A percentile compares a stretch with the other conserved stretches of the same genome.
These are phyloP conservation scores for Halotydeus destructor DNA, from an alignment of 1,140 invertebrate genomes.

Conservation along the genomic window DNA sequence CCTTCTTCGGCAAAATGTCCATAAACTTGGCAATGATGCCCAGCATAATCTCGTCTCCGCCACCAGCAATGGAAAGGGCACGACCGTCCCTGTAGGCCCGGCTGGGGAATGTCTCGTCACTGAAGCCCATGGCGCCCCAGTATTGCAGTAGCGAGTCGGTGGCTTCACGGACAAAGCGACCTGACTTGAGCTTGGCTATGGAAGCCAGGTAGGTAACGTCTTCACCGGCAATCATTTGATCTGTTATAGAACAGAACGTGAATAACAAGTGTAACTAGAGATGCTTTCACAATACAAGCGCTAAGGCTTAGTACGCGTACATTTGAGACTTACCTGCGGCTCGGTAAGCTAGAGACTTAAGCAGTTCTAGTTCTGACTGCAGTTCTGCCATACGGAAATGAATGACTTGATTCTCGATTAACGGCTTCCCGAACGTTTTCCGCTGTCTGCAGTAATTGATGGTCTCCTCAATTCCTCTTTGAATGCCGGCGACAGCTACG, in stretches of 20 bases:
- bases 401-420: constrained; percentile 33
- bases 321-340: constrained; percentile 24
- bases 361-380: constrained; percentile 31
- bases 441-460: constrained; percentile 31
- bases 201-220: constrained; percentile 35
- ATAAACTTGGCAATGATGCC: constrained; percentile 36
- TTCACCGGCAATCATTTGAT: constrained; percentile 25
- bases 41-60: constrained; percentile 40
- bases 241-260: constrained; percentile 1
- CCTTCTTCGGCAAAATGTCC: constrained; percentile 21
- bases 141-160: constrained; percentile 36
- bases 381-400: constrained; percentile 35
- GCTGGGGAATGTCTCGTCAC: constrained; percentile 25
- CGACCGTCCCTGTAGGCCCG: constrained; percentile 32
- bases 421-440: constrained; percentile 29
- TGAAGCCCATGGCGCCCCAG: constrained; percentile 38
- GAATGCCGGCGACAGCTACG: constrained; percentile 26
- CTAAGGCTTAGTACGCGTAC: too few relatives aligned
- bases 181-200: constrained; percentile 37
- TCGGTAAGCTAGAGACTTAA: constrained; percentile 30
- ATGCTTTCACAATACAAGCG: too few relatives aligned
- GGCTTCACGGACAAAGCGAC: constrained; percentile 29
- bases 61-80: constrained; percentile 34
- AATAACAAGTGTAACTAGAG: background rate
- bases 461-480: constrained; percentile 28